Evolutionary conservation across 2,113 vertebrate species (phyloP).

Genomic region (Mesembrinibis cayennensis): DNA sequence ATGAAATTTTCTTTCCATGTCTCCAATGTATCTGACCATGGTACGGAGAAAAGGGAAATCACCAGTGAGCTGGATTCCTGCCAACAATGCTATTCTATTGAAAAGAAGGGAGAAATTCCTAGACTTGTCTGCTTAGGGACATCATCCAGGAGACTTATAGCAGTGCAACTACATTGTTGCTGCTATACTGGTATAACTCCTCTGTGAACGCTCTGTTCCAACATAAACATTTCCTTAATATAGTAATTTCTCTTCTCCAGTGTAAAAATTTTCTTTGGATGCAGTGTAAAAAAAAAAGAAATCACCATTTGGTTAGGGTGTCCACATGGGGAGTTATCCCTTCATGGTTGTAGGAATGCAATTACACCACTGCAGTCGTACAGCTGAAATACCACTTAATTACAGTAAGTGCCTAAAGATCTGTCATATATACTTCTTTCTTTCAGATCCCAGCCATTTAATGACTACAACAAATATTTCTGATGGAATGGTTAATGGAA

Average conservation of each 20-base stretch:
- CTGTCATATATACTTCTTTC: neutral
- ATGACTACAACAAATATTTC: neutral
- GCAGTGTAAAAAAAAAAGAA: neutral
- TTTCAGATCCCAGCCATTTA: neutral
- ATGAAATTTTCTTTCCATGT: neutral
- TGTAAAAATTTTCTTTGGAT: neutral
- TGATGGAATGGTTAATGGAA: neutral
- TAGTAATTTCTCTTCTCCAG: neutral
- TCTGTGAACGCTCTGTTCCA: neutral
- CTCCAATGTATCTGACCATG: neutral
- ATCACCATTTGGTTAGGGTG: neutral
- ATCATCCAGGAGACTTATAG: neutral
- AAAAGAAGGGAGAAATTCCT: neutral
- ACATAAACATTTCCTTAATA: neutral
- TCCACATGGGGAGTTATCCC: neutral
- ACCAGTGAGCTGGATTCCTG: neutral
- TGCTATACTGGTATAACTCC: neutral
- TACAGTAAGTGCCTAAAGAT: neutral
- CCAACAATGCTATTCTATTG: neutral
- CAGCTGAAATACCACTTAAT: neutral
- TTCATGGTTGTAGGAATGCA: neutral
- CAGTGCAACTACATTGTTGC: neutral
- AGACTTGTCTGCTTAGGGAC: neutral
- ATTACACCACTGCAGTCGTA: neutral
- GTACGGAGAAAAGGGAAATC: neutral